These are phyloP conservation scores for Clarias macrocephalus DNA, from an alignment of 2,113 vertebrate genomes.

Conservation along the genomic window DNA sequence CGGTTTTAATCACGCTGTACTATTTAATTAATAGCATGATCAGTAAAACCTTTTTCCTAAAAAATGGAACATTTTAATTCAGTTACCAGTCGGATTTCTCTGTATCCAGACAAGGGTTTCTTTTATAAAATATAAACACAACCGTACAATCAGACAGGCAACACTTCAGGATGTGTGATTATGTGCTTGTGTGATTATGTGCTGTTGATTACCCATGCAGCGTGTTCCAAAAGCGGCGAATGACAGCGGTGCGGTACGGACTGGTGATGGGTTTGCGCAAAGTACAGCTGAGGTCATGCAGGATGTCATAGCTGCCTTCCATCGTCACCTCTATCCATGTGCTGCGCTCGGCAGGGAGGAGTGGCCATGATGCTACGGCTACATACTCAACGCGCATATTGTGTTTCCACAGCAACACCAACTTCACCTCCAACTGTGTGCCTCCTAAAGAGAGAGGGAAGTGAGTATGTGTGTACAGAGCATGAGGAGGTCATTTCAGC, in stretches of 20 bases:
- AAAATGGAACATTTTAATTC: neutral
- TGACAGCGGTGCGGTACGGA: slow-evolving; percentile 92
- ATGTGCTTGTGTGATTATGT: neutral
- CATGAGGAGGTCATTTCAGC: neutral
- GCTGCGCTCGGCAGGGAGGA: slow-evolving; percentile 79
- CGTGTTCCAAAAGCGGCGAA: slow-evolving; percentile 97
- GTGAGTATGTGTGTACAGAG: neutral
- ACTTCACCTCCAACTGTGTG: slow-evolving; percentile 91
- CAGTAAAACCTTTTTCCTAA: neutral
- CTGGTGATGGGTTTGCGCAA: slow-evolving; percentile 96
- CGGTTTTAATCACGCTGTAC: neutral
- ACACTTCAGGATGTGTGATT: neutral
- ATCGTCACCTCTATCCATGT: slow-evolving; percentile 96
- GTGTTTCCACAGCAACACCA: slow-evolving; percentile 95
- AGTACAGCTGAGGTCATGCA: slow-evolving; percentile 97
- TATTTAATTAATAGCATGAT: neutral
- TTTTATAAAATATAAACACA: neutral
- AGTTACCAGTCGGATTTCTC: neutral
- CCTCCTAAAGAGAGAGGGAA: slow-evolving; percentile 71
- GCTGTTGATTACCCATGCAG: slow-evolving; percentile 82
- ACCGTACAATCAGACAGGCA: neutral
- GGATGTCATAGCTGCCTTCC: slow-evolving; percentile 97
- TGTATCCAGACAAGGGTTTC: neutral
- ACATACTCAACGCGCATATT: slow-evolving; percentile 98
- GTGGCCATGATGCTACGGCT: slow-evolving; percentile 87